phyloP scores from a whole-genome alignment of 2,888 invertebrate genomes.

The Anoplius nigerrimus region DNA sequence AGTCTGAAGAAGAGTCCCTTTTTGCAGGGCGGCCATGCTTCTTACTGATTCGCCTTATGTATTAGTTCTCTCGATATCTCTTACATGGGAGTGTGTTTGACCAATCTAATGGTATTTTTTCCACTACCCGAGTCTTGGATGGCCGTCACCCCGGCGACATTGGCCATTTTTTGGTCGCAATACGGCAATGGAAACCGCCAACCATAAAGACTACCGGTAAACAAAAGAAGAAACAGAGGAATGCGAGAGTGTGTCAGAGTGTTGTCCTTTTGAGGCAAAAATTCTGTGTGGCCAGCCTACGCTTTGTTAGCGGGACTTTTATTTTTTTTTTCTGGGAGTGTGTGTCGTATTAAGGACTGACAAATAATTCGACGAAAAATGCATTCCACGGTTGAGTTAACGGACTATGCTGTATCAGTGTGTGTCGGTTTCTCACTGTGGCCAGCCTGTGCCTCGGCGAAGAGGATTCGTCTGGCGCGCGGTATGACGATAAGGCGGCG shows the following conservation, averaged over 20 bases:
- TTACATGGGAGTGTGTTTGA: conserved; percentile 75
- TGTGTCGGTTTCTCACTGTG: too few species aligned
- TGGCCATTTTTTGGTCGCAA: conserved; percentile 92
- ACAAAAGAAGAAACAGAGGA: conserved; percentile 62
- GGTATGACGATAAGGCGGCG: too few species aligned
- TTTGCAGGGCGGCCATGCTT: conserved; percentile 65
- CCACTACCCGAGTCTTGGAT: conserved; percentile 74
- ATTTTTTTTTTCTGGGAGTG: too few species aligned
- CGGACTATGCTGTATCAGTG: too few species aligned
- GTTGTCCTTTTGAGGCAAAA: neutral
- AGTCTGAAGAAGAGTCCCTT: conserved; percentile 59
- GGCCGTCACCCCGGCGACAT: conserved; percentile 74
- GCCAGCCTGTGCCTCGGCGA: too few species aligned
- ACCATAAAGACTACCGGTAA: conserved; percentile 89
- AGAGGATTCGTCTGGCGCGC: too few species aligned
- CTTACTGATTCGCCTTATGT: conserved; percentile 55
- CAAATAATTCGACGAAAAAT: too few species aligned
- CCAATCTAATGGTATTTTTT: conserved; percentile 75
- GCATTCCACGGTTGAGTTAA: too few species aligned
- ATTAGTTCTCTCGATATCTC: conserved; percentile 47
- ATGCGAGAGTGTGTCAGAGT: conserved; percentile 54
- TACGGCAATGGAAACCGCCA: conserved; percentile 97
- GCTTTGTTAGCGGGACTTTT: too few species aligned
- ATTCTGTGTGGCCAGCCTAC: too few species aligned
- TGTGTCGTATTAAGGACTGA: too few species aligned